A percentile compares a stretch with the other conserved stretches of the same genome.
phyloP scores from a whole-genome alignment of 2,888 invertebrate species.

The Unio delphinus region DNA sequence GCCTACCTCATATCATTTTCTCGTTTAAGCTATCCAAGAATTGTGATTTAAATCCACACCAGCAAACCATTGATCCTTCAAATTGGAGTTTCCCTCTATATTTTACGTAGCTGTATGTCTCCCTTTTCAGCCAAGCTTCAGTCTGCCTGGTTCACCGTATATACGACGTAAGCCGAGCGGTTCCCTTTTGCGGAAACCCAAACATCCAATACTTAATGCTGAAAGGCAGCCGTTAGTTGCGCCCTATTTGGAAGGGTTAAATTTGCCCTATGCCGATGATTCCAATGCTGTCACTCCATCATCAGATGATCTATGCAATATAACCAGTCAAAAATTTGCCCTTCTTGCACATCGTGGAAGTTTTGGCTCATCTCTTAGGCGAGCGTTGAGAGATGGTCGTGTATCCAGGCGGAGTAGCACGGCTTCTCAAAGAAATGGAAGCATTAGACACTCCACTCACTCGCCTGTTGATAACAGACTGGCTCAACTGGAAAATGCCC shows the following conservation, averaged over 20 bases:
- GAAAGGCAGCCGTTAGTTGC: conserved; percentile 94
- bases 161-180: conserved; percentile 80
- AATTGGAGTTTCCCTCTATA: no score
- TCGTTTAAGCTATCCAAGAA: no score
- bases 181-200: conserved; percentile 76
- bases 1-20: no score
- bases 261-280: conserved; percentile 95
- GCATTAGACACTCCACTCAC: conserved; percentile 83
- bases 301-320: conserved; percentile 84
- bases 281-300: conserved; percentile 97
- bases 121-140: conserved; percentile 88
- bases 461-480: conserved; percentile 84
- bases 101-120: neutral
- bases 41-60: no score
- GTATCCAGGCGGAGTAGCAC: conserved; percentile 55
- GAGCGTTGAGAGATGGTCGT: conserved; percentile 16
- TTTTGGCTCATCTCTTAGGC: conserved; percentile 35
- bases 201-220: conserved; percentile 67
- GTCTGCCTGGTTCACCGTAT: conserved; percentile 97
- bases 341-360: conserved; percentile 55
- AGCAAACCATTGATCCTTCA: no score
- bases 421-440: conserved; percentile 53
- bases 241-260: conserved; percentile 83
- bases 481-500: conserved; percentile 52
- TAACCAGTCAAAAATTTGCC: conserved; percentile 73